These are phyloP conservation scores for Artemia sinica DNA, from an alignment of 2,888 invertebrate species.

Conservation along the genomic window DNA sequence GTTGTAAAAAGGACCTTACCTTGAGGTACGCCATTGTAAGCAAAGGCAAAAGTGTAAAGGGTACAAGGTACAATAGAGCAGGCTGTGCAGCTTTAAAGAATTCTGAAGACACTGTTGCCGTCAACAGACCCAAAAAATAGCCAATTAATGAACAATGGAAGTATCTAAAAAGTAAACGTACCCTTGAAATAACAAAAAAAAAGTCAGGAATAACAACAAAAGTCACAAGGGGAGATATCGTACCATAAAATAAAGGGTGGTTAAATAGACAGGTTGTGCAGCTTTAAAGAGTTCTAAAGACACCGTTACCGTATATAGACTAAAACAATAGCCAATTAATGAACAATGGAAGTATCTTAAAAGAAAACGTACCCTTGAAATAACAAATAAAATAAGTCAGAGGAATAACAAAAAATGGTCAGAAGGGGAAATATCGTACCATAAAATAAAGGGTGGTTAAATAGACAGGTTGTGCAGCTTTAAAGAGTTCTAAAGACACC, in stretches of 20 bases:
- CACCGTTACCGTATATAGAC: conserved; percentile 85
- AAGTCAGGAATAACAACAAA: too few species aligned
- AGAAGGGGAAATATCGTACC: too few species aligned
- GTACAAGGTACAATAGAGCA: conserved; percentile 86
- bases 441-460: conserved; percentile 40
- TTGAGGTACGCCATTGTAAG: conserved; percentile 95
- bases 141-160: conserved; percentile 96
- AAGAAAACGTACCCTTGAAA: not conserved
- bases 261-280: conserved; percentile 88
- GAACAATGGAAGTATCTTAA: conserved; percentile 92
- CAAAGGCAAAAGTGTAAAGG: conserved; percentile 86
- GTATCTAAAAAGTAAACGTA: conserved; percentile 43
- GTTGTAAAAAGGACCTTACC: conserved; percentile 37
- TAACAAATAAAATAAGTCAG: too few species aligned
- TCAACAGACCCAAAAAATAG: conserved; percentile 84
- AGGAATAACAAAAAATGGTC: too few species aligned
- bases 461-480: conserved; percentile 87
- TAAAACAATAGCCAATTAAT: conserved; percentile 88
- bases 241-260: conserved; percentile 25
- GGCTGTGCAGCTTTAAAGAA: conserved; percentile 97
- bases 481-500: conserved; percentile 91
- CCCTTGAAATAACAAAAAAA: not conserved
- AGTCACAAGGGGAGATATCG: too few species aligned
- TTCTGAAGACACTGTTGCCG: conserved; percentile 91
- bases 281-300: conserved; percentile 96